Evolutionary conservation across 2,888 invertebrate species (phyloP).

Genomic region (Caenorhabditis sulstoni): DNA sequence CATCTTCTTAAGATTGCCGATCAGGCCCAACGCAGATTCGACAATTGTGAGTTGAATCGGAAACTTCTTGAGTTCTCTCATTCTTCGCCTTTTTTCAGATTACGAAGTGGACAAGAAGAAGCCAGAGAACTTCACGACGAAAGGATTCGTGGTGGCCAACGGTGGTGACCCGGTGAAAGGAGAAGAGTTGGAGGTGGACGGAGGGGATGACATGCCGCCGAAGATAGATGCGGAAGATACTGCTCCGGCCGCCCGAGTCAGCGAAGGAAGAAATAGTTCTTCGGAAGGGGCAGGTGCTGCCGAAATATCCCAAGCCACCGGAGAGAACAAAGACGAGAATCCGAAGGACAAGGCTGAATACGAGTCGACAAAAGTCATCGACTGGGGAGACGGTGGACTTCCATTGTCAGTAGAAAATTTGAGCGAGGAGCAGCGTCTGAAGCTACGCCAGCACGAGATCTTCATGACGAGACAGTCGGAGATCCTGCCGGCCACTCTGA

Average conservation of each 20-base stretch:
- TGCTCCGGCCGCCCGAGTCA: conserved; percentile 3
- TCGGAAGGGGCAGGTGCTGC: conserved; percentile 8
- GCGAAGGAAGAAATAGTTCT: conserved; percentile 22
- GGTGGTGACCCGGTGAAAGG: conserved; percentile 22
- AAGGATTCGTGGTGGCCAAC: conserved; percentile 47
- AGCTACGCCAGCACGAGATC: conserved; percentile 89
- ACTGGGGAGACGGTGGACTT: conserved; percentile 81
- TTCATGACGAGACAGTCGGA: conserved; percentile 96
- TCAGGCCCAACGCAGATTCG: conserved; percentile 88
- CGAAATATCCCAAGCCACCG: no score
- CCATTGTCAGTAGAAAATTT: conserved; percentile 70
- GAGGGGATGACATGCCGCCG: conserved; percentile 43
- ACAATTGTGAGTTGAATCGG: conserved; percentile 70
- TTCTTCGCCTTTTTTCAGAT: conserved; percentile 44
- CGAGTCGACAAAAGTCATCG: conserved; percentile 32
- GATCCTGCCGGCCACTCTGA: conserved; percentile 97
- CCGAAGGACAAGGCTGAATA: conserved; percentile 55
- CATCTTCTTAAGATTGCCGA: conserved; percentile 97
- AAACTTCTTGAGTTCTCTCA: not conserved
- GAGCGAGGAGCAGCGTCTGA: conserved; percentile 62
- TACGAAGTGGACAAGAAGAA: conserved; percentile 65
- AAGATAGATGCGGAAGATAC: conserved; percentile 29
- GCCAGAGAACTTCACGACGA: conserved; percentile 49
- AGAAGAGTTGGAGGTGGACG: conserved; percentile 35
- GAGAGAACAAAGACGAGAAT: conserved; percentile 20